Evolutionary conservation across 2,797 vertebrate genomes (phyloP).

Genomic region (Nyctibius grandis): DNA sequence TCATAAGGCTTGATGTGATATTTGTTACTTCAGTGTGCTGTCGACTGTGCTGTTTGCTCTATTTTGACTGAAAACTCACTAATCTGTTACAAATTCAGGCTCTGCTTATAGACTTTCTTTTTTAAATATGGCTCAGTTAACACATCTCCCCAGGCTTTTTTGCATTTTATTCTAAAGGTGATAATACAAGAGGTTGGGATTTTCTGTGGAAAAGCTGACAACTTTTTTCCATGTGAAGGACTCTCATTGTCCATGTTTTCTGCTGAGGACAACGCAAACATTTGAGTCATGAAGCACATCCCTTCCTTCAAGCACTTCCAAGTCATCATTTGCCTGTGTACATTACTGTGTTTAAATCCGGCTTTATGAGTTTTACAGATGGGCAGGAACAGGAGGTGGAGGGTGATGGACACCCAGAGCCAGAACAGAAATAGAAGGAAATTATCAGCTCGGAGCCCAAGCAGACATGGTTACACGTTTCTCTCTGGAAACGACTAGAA

Average conservation of each 20-base stretch:
- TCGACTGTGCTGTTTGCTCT: background rate
- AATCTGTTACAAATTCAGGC: background rate
- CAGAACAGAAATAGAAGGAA: slow-evolving; percentile 33
- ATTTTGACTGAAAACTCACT: background rate
- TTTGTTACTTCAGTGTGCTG: background rate
- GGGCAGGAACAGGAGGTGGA: slow-evolving; percentile 19
- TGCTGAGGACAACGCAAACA: background rate
- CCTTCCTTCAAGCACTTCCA: slow-evolving; percentile 32
- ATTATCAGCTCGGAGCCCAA: background rate
- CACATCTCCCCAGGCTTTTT: background rate
- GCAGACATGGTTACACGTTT: background rate
- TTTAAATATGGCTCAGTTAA: background rate
- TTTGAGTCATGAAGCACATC: slow-evolving; percentile 5
- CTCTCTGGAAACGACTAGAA: background rate
- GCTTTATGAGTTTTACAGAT: slow-evolving; percentile 39
- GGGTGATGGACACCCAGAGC: background rate
- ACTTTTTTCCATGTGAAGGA: background rate
- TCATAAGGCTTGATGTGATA: background rate
- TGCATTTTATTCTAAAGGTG: background rate
- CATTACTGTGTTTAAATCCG: background rate
- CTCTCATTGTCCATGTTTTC: background rate
- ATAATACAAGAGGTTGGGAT: background rate
- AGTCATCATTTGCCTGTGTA: background rate
- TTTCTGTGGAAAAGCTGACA: background rate
- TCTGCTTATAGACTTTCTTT: background rate